Evolutionary conservation across 1,140 invertebrate genomes (phyloP).

Genomic region (Trichogramma pretiosum): DNA sequence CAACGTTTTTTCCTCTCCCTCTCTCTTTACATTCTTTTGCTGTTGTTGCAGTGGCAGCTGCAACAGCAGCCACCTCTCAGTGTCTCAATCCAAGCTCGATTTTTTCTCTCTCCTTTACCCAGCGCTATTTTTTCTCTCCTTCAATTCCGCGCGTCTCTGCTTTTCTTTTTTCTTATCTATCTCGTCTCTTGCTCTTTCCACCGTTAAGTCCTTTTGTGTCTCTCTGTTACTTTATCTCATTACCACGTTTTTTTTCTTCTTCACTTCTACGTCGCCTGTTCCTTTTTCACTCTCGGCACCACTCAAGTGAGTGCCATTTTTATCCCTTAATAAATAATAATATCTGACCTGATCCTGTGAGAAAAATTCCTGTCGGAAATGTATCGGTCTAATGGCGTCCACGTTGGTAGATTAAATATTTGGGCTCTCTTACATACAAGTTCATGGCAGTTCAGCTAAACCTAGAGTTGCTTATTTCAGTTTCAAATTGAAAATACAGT

Average conservation of each 20-base stretch:
- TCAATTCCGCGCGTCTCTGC: neutral
- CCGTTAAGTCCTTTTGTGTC: neutral
- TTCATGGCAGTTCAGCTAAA: too few relatives aligned
- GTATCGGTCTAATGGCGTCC: too few relatives aligned
- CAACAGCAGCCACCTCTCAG: neutral
- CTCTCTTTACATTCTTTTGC: neutral
- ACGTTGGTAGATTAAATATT: too few relatives aligned
- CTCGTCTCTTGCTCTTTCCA: neutral
- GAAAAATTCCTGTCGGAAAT: too few relatives aligned
- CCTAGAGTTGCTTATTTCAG: too few relatives aligned
- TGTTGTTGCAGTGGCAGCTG: neutral
- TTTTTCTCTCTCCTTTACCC: neutral
- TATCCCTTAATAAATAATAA: too few relatives aligned
- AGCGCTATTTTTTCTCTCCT: neutral
- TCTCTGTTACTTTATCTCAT: neutral
- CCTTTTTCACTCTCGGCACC: neutral
- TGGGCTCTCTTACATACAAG: too few relatives aligned
- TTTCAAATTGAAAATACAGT: too few relatives aligned
- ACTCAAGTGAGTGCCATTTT: too few relatives aligned
- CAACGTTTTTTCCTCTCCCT: too few relatives aligned
- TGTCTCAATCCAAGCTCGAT: neutral
- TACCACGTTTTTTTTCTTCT: neutral
- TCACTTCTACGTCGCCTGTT: neutral
- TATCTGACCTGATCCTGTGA: too few relatives aligned
- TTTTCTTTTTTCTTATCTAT: neutral